phyloP scores from a whole-genome alignment of 2,797 vertebrate species.

The Diceros bicornis region DNA sequence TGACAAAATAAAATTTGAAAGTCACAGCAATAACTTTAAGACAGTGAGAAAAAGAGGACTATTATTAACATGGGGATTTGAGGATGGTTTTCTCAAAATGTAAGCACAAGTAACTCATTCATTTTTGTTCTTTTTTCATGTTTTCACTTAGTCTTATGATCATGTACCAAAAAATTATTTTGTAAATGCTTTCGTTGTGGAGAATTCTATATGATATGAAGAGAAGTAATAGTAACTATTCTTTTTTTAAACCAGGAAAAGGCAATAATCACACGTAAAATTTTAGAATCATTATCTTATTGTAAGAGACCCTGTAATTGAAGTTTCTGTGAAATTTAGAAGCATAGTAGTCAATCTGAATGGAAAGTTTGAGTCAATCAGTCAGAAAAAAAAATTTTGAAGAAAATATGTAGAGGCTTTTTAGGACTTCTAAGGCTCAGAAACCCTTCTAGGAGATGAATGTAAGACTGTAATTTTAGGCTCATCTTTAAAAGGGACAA shows the following conservation, averaged over 20 bases:
- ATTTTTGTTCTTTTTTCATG: neutral
- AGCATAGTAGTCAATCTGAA: neutral
- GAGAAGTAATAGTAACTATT: neutral
- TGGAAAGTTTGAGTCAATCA: neutral
- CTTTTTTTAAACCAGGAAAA: neutral
- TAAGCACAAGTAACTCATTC: neutral
- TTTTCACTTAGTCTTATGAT: constrained; percentile 14
- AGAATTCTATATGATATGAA: constrained; percentile 7
- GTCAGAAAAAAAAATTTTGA: neutral
- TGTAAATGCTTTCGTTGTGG: constrained; percentile 6
- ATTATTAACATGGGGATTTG: constrained; percentile 31
- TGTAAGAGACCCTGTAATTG: neutral
- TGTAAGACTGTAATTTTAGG: neutral
- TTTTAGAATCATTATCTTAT: constrained; percentile 53
- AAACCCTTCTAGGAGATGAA: neutral
- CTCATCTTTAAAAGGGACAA: neutral
- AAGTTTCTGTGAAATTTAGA: constrained; percentile 47
- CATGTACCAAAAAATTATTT: constrained; percentile 26
- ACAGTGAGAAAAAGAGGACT: neutral
- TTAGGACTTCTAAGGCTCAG: neutral
- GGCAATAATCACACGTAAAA: neutral
- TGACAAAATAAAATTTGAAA: constrained; percentile 76
- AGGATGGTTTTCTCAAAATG: neutral
- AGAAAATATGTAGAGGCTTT: neutral
- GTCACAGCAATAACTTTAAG: constrained; percentile 72